Conservation (phyloP, 2,113 vertebrate species). For the Paedocypris sp. region DNA sequence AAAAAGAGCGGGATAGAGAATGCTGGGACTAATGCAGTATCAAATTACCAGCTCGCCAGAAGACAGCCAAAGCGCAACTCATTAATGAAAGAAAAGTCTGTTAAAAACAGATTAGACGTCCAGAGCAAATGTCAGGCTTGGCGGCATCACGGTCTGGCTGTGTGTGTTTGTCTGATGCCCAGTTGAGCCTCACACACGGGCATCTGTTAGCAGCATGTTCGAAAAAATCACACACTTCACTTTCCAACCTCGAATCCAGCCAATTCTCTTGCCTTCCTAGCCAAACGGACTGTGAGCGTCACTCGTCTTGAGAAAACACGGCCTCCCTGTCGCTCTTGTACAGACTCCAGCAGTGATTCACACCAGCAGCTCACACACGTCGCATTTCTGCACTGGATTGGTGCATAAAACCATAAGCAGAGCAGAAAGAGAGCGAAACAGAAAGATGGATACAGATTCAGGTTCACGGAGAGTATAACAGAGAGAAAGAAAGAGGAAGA, state of each 20-base stretch:
- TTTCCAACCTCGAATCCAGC: neutral
- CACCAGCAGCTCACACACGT: too few species aligned
- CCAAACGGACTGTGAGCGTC: neutral
- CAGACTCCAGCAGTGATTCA: neutral
- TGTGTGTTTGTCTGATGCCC: constrained; percentile 2
- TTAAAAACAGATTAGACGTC: constrained; percentile 50
- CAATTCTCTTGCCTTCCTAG: neutral
- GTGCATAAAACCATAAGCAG: too few species aligned
- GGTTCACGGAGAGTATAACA: too few species aligned
- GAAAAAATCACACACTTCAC: neutral
- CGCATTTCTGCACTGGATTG: too few species aligned
- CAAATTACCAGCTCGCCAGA: constrained; percentile 45
- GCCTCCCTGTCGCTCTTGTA: neutral
- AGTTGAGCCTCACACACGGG: neutral
- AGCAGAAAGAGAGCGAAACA: too few species aligned
- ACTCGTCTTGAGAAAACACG: neutral
- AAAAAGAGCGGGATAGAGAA: constrained; percentile 37
- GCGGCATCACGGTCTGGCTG: neutral
- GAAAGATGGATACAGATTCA: too few species aligned
- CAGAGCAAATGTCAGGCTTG: constrained; percentile 8
- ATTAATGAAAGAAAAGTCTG: constrained; percentile 45
- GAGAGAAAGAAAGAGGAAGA: too few species aligned
- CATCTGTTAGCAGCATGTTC: neutral
- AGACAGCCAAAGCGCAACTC: constrained; percentile 38
- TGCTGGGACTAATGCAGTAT: constrained; percentile 50